Evolutionary conservation across 2,113 vertebrate species (phyloP), one percentile per base, ranked within the genome.

Genomic region (Megaceryle torquata): DNA sequence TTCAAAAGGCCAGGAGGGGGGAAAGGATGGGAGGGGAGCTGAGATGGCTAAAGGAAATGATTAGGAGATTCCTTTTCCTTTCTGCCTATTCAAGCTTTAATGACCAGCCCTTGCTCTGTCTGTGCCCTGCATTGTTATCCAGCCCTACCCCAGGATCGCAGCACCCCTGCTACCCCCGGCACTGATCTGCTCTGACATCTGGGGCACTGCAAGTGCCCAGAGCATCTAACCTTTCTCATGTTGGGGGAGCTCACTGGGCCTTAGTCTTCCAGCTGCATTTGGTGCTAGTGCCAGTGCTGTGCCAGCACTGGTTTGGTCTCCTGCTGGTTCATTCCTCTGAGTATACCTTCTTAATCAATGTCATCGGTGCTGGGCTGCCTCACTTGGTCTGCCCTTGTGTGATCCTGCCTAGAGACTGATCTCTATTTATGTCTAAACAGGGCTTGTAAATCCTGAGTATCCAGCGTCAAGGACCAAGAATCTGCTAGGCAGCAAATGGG

Each of bases 41-140:
- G 95, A 93, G 92, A 95, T 90, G 88, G 90, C 86, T 93, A 72
- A 97, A 96, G 96, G 88, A 96, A 97, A 96, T 93, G 92, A 95
- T 97, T 93, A 96, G 92, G 93, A 94, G 93, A 97, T 93, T 95
- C 92, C 80, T 95, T 88, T 97, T 96, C 92, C 88, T 91, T 97
- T 96, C 90, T 94, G 88, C 57, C 90, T 96, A 94, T 96, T 95
- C 83, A 96, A 31, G 88, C 65, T 95, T 82, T 96, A 95, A 96
- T 95, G 96, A 83, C 83, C 80, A 84, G 91, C 74, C 72, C 69
- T 59, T 28, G 93, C 69, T 90, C 88, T 79, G 86, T 86, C 93
- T 91, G 90, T 89, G 96, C 91, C 88, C 81, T 21, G 77, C 95
- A 76, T 97, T 96, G 93, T 95, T 92, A 76, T 51, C 72, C 57